Percentiles rank a stretch among this genome's conserved stretches.
These are phyloP conservation scores for Cantharis nigra DNA, from an alignment of 2,888 invertebrate species.

Conservation along the genomic window DNA sequence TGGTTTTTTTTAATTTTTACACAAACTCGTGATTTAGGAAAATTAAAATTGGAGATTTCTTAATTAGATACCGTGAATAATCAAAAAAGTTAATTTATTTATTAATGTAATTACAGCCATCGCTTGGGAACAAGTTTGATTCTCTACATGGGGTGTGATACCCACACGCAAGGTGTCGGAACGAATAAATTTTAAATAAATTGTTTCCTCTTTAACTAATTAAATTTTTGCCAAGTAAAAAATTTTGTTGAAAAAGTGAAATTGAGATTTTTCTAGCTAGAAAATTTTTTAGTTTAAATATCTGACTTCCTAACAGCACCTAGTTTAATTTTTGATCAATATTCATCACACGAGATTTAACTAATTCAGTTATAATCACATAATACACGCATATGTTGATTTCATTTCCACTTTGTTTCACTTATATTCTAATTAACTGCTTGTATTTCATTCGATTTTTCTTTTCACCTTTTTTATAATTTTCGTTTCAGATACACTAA, in stretches of 20 bases:
- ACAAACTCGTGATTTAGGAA: background rate
- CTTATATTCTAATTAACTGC: background rate
- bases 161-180: background rate
- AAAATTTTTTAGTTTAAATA: background rate
- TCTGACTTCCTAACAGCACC: background rate
- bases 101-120: background rate
- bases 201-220: background rate
- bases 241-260: background rate
- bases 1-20: background rate
- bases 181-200: background rate
- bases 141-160: background rate
- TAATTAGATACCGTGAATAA: background rate
- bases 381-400: conserved; percentile 6
- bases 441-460: background rate
- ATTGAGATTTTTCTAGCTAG: background rate
- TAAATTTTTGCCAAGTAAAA: background rate
- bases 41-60: background rate
- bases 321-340: background rate
- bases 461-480: background rate
- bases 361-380: conserved; percentile 6
- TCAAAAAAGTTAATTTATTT: background rate
- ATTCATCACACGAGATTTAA: background rate
- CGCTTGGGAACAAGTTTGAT: background rate
- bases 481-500: background rate
- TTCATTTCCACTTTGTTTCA: background rate